Percentiles rank a stretch among this genome's conserved stretches.
Evolutionary conservation across 2,888 invertebrate species (phyloP).

Genomic region (Himalopsyche tibetana): DNA sequence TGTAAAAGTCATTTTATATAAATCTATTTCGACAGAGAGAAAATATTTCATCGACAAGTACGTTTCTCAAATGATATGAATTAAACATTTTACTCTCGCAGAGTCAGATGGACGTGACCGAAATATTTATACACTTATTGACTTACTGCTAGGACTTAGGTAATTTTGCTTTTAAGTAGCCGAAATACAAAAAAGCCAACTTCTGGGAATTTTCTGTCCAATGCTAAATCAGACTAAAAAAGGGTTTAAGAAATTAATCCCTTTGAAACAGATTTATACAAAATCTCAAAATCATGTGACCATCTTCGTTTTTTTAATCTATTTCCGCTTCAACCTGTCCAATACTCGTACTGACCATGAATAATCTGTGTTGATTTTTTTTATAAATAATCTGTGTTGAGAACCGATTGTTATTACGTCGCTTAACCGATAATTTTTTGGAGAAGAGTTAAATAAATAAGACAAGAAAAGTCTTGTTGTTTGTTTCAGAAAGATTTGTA

Average conservation of each 20-base stretch:
- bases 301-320: too few relatives aligned
- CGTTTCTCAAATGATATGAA: conserved; percentile 6
- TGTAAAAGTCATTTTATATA: conserved; percentile 6
- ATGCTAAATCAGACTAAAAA: background rate
- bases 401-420: too few relatives aligned
- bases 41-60: conserved; percentile 13
- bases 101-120: background rate
- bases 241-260: conserved; percentile 11
- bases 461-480: too few relatives aligned
- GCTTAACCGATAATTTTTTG: too few relatives aligned
- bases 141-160: background rate
- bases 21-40: conserved; percentile 18
- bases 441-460: too few relatives aligned
- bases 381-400: too few relatives aligned
- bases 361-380: too few relatives aligned
- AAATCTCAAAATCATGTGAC: background rate
- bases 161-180: conserved; percentile 30
- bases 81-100: conserved; percentile 12
- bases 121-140: conserved; percentile 24
- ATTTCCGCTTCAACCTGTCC: too few relatives aligned
- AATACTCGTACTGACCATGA: too few relatives aligned
- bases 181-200: background rate
- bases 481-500: too few relatives aligned
- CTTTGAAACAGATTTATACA: background rate
- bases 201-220: too few relatives aligned